Evolutionary conservation across 2,113 vertebrate species (phyloP).

Genomic region (Smithornis capensis): DNA sequence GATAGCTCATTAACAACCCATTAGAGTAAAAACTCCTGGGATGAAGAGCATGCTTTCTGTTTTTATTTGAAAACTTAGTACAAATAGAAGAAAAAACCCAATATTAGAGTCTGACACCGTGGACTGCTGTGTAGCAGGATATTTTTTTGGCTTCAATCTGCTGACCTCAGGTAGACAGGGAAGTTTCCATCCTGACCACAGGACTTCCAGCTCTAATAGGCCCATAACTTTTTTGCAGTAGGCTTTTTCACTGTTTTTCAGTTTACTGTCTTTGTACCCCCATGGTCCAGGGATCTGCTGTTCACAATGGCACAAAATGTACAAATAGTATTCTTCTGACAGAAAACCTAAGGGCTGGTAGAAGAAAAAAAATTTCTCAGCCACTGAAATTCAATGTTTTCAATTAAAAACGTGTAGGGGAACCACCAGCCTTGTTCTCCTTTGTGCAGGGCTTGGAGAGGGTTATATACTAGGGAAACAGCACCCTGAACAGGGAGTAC

Average conservation of each 20-base stretch:
- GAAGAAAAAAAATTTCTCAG: neutral
- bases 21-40: slow-evolving; percentile 21
- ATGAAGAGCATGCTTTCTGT: neutral
- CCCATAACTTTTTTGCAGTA: neutral
- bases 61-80: neutral
- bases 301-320: neutral
- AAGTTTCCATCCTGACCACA: neutral
- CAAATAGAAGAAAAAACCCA: neutral
- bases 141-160: neutral
- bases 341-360: neutral
- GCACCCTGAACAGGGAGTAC: neutral
- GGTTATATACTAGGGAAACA: neutral
- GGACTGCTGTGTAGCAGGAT: neutral
- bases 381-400: neutral
- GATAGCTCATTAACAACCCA: slow-evolving; percentile 45
- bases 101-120: neutral
- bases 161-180: neutral
- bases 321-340: neutral
- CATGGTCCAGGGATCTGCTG: neutral
- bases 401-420: neutral
- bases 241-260: neutral
- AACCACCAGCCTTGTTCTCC: neutral
- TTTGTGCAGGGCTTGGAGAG: neutral
- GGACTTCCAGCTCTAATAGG: neutral
- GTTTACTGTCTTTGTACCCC: neutral